phyloP scores from a whole-genome alignment of 1,140 invertebrate genomes.

The Ostrea edulis region DNA sequence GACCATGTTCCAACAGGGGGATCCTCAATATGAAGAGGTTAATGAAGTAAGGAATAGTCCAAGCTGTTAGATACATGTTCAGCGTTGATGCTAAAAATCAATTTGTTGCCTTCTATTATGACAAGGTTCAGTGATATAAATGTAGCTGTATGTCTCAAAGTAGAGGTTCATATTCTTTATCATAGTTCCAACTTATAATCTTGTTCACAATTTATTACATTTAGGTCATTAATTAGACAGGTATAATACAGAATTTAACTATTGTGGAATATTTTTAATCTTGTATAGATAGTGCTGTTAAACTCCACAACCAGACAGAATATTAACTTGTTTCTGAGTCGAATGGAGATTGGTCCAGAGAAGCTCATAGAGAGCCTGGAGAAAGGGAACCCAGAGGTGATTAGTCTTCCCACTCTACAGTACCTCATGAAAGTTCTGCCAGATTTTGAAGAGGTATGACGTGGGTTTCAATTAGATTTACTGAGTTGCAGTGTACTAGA shows the following conservation, averaged over 20 bases:
- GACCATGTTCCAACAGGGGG: slow-evolving; percentile 49
- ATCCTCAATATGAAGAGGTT: slow-evolving; percentile 24
- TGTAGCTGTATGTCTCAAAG: too few species aligned
- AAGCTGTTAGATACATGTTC: neutral
- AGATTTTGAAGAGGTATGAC: slow-evolving; percentile 61
- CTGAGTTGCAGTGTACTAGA: too few species aligned
- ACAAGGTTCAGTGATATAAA: too few species aligned
- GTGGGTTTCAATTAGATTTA: neutral
- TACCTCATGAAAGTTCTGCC: slow-evolving; percentile 67
- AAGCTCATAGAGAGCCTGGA: slow-evolving; percentile 65
- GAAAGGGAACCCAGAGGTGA: slow-evolving; percentile 47
- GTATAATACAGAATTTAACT: neutral
- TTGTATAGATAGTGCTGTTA: slow-evolving; percentile 60
- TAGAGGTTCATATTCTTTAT: too few species aligned
- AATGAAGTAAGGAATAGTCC: slow-evolving; percentile 9
- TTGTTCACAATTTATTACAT: too few species aligned
- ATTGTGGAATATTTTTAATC: neutral
- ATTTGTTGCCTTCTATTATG: too few species aligned
- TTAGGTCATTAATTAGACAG: too few species aligned
- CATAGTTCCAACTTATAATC: too few species aligned
- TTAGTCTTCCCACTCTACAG: slow-evolving; percentile 60
- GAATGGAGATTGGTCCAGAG: slow-evolving; percentile 67
- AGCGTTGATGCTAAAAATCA: neutral
- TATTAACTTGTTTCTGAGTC: slow-evolving; percentile 70
- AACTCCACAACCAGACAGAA: slow-evolving; percentile 58